These are phyloP conservation scores for Trichogramma pretiosum DNA, from an alignment of 1,140 invertebrate species.

Conservation along the genomic window DNA sequence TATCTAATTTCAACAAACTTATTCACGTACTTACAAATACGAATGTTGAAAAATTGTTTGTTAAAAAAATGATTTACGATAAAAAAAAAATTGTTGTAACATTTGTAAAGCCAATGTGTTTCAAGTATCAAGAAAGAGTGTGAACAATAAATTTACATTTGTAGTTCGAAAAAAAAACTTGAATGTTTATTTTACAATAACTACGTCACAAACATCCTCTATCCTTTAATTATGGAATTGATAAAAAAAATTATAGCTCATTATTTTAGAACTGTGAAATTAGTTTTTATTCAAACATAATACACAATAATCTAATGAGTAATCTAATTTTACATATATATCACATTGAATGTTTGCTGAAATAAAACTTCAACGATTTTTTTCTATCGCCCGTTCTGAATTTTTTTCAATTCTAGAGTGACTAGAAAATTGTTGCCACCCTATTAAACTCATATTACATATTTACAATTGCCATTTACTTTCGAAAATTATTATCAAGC, in stretches of 20 bases:
- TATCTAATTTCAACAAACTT: constrained; percentile 8
- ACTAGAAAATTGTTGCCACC: too few relatives aligned
- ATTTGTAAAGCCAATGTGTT: not conserved
- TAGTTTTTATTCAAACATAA: constrained; percentile 37
- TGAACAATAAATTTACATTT: constrained; percentile 13
- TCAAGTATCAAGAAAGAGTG: constrained; percentile 2
- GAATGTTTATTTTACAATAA: not conserved
- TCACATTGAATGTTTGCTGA: constrained; percentile 40
- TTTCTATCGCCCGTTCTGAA: too few relatives aligned
- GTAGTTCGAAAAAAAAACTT: constrained; percentile 1
- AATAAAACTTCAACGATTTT: constrained; percentile 40
- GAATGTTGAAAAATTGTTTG: constrained; percentile 10
- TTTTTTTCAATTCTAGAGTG: too few relatives aligned
- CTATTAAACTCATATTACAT: too few relatives aligned
- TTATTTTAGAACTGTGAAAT: constrained; percentile 16
- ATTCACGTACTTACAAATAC: constrained; percentile 8
- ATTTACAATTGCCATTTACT: too few relatives aligned
- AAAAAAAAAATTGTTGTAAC: constrained; percentile 11
- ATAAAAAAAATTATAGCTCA: constrained; percentile 9
- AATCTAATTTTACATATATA: constrained; percentile 33
- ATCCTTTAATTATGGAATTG: not conserved
- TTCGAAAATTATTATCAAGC: too few relatives aligned
- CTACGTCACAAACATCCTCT: not conserved
- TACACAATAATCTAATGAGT: constrained; percentile 32
- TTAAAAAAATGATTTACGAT: constrained; percentile 5